A percentile compares a stretch with the other conserved stretches of the same genome.
phyloP scores from a whole-genome alignment of 2,888 invertebrate species.

The Drosophila vallismaia region DNA sequence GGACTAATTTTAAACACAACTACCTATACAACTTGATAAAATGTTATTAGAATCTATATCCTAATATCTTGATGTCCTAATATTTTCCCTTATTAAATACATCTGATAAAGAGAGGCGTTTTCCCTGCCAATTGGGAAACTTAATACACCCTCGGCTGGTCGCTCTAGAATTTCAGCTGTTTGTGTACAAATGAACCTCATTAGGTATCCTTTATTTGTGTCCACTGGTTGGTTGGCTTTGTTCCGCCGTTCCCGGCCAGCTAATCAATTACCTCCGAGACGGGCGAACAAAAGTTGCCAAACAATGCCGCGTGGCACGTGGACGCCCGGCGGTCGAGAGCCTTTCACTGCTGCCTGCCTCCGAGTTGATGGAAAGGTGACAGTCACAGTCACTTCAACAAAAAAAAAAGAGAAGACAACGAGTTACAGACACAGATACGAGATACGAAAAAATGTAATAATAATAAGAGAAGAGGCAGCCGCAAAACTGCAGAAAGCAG shows the following conservation, averaged over 20 bases:
- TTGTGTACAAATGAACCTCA: constrained; percentile 30
- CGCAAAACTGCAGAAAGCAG: constrained; percentile 53
- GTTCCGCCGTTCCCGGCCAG: constrained; percentile 38
- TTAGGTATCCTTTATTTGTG: constrained; percentile 37
- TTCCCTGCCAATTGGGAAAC: constrained; percentile 29
- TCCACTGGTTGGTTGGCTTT: constrained; percentile 25
- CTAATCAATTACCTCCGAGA: constrained; percentile 65
- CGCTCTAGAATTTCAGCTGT: constrained; percentile 31
- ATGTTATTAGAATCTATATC: neutral
- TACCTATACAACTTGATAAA: too few species aligned
- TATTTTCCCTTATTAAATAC: neutral
- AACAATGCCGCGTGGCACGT: constrained; percentile 75
- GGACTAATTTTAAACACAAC: too few species aligned
- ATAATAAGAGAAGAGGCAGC: constrained; percentile 39
- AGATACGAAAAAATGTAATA: constrained; percentile 1
- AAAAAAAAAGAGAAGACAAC: constrained; percentile 18
- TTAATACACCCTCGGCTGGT: constrained; percentile 21
- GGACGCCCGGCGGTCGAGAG: constrained; percentile 55
- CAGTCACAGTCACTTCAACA: constrained; percentile 62
- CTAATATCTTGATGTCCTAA: neutral
- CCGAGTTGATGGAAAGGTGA: constrained; percentile 77
- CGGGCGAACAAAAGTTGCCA: constrained; percentile 56
- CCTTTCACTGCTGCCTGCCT: constrained; percentile 68
- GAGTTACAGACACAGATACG: constrained; percentile 18
- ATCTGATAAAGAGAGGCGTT: neutral